Conservation (phyloP, 2,113 vertebrate genomes). For the Symphodus melops region DNA sequence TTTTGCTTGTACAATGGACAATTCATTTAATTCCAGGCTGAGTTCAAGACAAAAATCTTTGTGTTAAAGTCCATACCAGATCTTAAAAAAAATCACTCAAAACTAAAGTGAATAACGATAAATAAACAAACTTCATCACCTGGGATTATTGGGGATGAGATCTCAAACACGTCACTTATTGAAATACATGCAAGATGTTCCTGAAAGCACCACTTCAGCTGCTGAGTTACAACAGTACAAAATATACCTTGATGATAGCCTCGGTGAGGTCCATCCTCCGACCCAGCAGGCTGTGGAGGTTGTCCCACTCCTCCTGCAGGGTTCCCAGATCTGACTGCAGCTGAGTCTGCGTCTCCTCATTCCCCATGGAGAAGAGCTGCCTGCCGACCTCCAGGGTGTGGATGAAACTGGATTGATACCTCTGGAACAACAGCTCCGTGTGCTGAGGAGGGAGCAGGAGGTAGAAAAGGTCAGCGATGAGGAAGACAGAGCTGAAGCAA, state of each 20-base stretch:
- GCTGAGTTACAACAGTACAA: not conserved
- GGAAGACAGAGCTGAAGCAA: too few relatives aligned
- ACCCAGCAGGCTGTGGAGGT: conserved; percentile 77
- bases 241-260: conserved; percentile 77
- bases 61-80: too few relatives aligned
- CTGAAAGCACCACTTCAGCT: not conserved
- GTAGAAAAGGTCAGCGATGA: not conserved
- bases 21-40: too few relatives aligned
- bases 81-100: too few relatives aligned
- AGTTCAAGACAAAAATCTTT: too few relatives aligned
- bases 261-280: conserved; percentile 74
- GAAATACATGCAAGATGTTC: too few relatives aligned
- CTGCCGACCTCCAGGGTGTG: conserved; percentile 84
- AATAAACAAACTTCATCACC: too few relatives aligned
- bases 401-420: conserved; percentile 83
- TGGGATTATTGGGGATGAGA: too few relatives aligned
- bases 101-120: too few relatives aligned
- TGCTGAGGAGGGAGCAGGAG: conserved; percentile 73
- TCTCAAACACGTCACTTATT: too few relatives aligned
- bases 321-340: conserved; percentile 82
- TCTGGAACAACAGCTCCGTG: conserved; percentile 85
- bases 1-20: too few relatives aligned
- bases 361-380: conserved; percentile 80
- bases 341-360: conserved; percentile 70
- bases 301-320: conserved; percentile 87